phyloP scores from a whole-genome alignment of 2,797 vertebrate genomes.

The Ambastaia sidthimunki region DNA sequence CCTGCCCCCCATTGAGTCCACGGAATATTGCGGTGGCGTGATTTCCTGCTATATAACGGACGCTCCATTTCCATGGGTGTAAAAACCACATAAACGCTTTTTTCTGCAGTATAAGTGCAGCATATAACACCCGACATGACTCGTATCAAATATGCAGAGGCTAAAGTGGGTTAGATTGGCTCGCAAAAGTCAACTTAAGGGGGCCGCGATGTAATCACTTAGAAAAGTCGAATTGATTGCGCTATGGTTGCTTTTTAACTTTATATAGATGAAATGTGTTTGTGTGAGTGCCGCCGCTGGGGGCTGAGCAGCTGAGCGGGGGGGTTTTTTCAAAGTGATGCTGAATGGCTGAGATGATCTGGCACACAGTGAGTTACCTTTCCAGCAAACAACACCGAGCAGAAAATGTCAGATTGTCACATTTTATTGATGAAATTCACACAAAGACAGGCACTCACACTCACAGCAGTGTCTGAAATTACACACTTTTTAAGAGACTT shows the following conservation, averaged over 20 bases:
- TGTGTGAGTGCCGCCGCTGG: conserved; percentile 22
- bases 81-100: conserved; percentile 22
- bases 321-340: conserved; percentile 1
- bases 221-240: conserved; percentile 34
- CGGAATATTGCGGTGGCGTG: neutral
- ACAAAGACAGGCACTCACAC: conserved; percentile 12
- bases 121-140: neutral
- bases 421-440: conserved; percentile 29
- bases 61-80: conserved; percentile 23
- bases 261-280: conserved; percentile 36
- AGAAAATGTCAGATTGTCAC: conserved; percentile 50
- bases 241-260: conserved; percentile 13
- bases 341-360: conserved; percentile 47
- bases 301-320: neutral
- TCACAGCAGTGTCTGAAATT: conserved; percentile 8
- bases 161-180: conserved; percentile 16
- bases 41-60: conserved; percentile 28
- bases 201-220: conserved; percentile 28
- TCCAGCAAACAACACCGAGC: conserved; percentile 40
- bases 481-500: neutral
- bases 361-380: conserved; percentile 45
- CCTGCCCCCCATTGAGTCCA: conserved; percentile 40
- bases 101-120: conserved; percentile 19
- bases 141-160: conserved; percentile 15
- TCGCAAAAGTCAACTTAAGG: conserved; percentile 3